Evolutionary conservation across 2,113 vertebrate species (phyloP), one percentile per base, ranked within the genome.

Genomic region (Seriola dumerili): DNA sequence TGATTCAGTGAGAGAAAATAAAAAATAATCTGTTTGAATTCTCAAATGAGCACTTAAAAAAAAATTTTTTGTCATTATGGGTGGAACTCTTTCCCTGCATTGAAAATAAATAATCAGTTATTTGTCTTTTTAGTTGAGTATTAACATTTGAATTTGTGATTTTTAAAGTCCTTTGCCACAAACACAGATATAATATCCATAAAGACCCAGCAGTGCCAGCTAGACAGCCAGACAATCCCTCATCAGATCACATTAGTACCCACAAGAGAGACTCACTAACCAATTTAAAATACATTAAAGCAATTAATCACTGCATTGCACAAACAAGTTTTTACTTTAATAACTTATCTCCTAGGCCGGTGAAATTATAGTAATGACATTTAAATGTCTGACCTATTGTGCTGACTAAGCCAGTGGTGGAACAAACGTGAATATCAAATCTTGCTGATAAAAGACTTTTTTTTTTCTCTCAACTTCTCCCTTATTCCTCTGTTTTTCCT

Each of bases 381-480:
- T 86, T 77, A 76, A 78, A 79, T 74, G 50, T 76, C 38, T 59
- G 50, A 58, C 21, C 10, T 65, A 9, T 77, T 0, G 4, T 48
- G 52, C 72, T 76, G 34, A 80, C 34, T 50, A 57, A 50, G 68
- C 23, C 2, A 21, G 19, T 46, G 19, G 16, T 57, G 76, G 70
- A 77, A 29, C 17, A 58, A 76, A 34, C 40, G 17, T 57, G 38
- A 76, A 63, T 25, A 79, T 32, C 16, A 46, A 25, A 57, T 78
- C 8, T 66, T 76, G 80, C 69, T 80, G 25, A 83, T 57, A 1
- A 83, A 76, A 50, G 61, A 82, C 42, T 76, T 82, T 69, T 19
- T 4, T 77, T 36, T 54, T 44, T 46, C 48, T 34, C 21, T 65
- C 19, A 29, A 46, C 42, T 16, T 0, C 67, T 25, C 12, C 9